Conservation (phyloP, 2,797 vertebrate genomes). For the Micromesistius poutassou region DNA sequence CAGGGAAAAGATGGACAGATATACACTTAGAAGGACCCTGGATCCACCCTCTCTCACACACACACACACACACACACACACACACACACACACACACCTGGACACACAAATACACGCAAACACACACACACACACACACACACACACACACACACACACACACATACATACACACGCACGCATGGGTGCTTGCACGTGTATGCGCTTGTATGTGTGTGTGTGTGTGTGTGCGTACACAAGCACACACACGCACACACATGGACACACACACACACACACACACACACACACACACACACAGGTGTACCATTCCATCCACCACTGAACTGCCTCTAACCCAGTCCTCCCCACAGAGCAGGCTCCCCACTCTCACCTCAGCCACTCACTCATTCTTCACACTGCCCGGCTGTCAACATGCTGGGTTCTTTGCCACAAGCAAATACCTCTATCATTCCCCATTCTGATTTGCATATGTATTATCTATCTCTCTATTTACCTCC, state of each 20-base stretch:
- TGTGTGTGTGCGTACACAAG: too few species aligned
- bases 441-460: background rate
- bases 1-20: background rate
- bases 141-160: background rate
- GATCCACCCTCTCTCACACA: background rate
- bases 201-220: too few species aligned
- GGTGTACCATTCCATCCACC: background rate
- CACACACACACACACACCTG: background rate
- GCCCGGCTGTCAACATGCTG: background rate
- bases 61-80: background rate
- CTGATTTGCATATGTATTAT: background rate
- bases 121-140: background rate
- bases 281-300: constrained; percentile 3
- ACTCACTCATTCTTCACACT: background rate
- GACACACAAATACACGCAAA: background rate
- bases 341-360: background rate
- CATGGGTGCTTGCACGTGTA: too few species aligned
- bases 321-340: background rate
- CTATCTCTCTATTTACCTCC: background rate
- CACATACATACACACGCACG: background rate
- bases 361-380: background rate
- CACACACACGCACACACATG: too few species aligned
- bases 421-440: background rate
- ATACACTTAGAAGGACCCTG: background rate
- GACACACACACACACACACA: background rate